Evolutionary conservation across 2,113 vertebrate genomes (phyloP).

Genomic region (Gallinago media): DNA sequence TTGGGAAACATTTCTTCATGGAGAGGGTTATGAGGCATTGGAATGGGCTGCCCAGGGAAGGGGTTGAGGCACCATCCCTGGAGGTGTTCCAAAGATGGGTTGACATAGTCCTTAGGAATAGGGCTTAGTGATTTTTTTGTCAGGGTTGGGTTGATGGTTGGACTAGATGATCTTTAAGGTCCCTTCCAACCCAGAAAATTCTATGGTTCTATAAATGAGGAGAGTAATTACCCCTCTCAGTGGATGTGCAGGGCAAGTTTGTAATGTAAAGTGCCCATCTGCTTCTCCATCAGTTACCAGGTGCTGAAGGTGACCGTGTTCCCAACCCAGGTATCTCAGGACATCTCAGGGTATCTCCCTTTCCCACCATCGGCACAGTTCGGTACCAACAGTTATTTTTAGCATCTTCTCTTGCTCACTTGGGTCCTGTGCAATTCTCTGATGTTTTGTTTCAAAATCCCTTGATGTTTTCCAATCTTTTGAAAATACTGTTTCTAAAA

Average conservation of each 20-base stretch:
- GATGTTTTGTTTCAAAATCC: neutral
- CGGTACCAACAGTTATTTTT: neutral
- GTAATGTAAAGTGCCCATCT: accelerated
- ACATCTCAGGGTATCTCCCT: neutral
- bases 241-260: accelerated
- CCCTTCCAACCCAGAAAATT: too few species aligned
- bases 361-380: neutral
- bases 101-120: too few species aligned
- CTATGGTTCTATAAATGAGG: too few species aligned
- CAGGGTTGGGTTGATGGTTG: too few species aligned
- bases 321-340: neutral
- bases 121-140: too few species aligned
- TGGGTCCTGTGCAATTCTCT: neutral
- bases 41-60: too few species aligned
- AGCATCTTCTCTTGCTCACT: accelerated
- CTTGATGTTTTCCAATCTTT: neutral
- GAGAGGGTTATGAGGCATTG: too few species aligned
- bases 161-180: too few species aligned
- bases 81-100: too few species aligned
- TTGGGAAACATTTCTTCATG: too few species aligned
- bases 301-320: accelerated
- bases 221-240: accelerated
- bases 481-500: neutral
- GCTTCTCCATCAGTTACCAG: neutral
- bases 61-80: too few species aligned